phyloP scores from a whole-genome alignment of 2,113 vertebrate genomes.

The Picathartes gymnocephalus region DNA sequence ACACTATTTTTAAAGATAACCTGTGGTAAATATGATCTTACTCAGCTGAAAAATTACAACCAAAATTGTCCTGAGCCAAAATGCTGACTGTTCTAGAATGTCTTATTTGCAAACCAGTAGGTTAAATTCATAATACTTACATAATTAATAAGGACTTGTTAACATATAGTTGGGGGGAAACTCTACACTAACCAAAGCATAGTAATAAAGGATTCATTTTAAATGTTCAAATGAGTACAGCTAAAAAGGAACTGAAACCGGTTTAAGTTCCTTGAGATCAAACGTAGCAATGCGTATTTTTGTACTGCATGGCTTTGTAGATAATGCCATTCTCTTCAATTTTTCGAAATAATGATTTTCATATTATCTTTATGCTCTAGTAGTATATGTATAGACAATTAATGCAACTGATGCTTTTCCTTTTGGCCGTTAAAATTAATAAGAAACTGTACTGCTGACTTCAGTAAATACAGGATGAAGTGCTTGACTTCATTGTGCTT shows the following conservation, averaged over 20 bases:
- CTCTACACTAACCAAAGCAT: neutral
- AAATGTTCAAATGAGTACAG: neutral
- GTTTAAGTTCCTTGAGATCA: neutral
- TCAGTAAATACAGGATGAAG: neutral
- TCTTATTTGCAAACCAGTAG: neutral
- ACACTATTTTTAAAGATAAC: neutral
- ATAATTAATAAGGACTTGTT: constrained; percentile 11
- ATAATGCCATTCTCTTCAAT: constrained; percentile 1
- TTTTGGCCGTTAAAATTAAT: constrained; percentile 37
- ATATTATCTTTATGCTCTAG: constrained; percentile 17
- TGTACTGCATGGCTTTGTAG: constrained; percentile 4
- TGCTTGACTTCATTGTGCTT: neutral
- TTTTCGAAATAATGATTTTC: neutral
- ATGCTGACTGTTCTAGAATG: neutral
- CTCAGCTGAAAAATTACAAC: neutral
- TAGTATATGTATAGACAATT: neutral
- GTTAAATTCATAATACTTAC: neutral
- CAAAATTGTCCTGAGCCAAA: neutral
- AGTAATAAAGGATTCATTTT: neutral
- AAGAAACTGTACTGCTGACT: neutral
- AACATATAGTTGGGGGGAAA: neutral
- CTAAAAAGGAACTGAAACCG: neutral
- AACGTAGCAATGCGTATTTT: neutral
- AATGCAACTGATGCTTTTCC: constrained; percentile 19
- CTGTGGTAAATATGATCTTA: neutral